A percentile compares a stretch with the other conserved stretches of the same genome.
Conservation (phyloP, 92 coral and sea anemone species). For the Blastomussa wellsi region DNA sequence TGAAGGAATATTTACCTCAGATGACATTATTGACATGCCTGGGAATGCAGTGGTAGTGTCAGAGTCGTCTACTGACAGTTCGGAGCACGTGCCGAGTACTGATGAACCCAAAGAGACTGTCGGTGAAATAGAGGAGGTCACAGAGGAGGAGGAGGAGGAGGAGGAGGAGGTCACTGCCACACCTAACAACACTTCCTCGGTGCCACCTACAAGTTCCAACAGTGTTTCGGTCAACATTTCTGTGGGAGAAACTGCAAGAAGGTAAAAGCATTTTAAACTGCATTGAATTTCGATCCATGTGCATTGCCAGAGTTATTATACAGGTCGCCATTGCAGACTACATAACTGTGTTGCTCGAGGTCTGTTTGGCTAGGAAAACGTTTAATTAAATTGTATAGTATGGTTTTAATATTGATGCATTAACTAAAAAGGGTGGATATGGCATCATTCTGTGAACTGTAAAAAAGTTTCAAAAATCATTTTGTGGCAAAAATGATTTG, state of each 20-base stretch:
- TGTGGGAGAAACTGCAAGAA: slow-evolving; percentile 33
- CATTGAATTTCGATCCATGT: background rate
- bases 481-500: too few relatives aligned
- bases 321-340: background rate
- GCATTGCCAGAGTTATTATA: background rate
- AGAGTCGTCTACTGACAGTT: slow-evolving; percentile 15
- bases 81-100: slow-evolving; percentile 18
- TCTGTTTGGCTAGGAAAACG: background rate
- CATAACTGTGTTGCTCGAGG: background rate
- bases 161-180: slow-evolving; percentile 24
- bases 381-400: background rate
- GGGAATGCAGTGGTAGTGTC: slow-evolving; percentile 16
- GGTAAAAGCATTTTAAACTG: background rate
- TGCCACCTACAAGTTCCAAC: background rate
- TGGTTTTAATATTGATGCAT: background rate
- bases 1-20: slow-evolving; percentile 34
- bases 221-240: slow-evolving; percentile 4
- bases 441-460: background rate
- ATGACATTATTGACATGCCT: slow-evolving; percentile 27
- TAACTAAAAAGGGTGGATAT: background rate
- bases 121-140: slow-evolving; percentile 14
- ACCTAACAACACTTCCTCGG: background rate
- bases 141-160: slow-evolving; percentile 34
- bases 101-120: slow-evolving; percentile 19
- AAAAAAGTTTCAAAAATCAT: too few relatives aligned